Conservation (phyloP, 1,140 invertebrate species). For the Philaenus spumarius region DNA sequence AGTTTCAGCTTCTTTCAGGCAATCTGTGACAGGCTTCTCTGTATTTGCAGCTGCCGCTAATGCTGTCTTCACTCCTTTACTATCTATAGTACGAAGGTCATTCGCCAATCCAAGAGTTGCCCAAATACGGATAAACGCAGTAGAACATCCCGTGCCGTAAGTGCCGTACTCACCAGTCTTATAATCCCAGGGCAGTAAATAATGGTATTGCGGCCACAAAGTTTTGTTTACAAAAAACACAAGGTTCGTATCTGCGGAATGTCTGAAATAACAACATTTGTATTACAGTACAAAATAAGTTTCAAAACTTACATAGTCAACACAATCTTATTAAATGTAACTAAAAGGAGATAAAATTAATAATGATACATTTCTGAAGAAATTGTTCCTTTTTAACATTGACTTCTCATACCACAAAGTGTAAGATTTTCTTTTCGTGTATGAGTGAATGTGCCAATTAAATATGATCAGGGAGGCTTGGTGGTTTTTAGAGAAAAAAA, state of each 20-base stretch:
- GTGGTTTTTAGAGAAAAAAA: too few species aligned
- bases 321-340: too few species aligned
- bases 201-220: slow-evolving; percentile 73
- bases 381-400: too few species aligned
- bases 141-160: slow-evolving; percentile 56
- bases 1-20: slow-evolving; percentile 42
- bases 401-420: too few species aligned
- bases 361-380: too few species aligned
- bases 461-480: too few species aligned
- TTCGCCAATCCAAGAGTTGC: slow-evolving; percentile 52
- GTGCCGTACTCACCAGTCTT: slow-evolving; percentile 67
- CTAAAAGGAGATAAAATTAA: too few species aligned
- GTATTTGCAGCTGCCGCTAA: slow-evolving; percentile 47
- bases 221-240: slow-evolving; percentile 64
- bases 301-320: neutral
- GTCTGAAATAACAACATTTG: slow-evolving; percentile 41
- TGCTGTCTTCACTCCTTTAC: slow-evolving; percentile 50
- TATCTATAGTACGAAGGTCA: slow-evolving; percentile 54
- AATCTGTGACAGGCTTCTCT: slow-evolving; percentile 44
- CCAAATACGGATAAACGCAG: slow-evolving; percentile 58
- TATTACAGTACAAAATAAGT: neutral
- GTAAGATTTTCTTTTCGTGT: too few species aligned
- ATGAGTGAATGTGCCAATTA: too few species aligned
- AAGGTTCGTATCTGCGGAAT: slow-evolving; percentile 58
- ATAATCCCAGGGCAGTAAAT: slow-evolving; percentile 66